Conservation (phyloP, 2,888 invertebrate genomes). For the Drosophila suboccidentalis region DNA sequence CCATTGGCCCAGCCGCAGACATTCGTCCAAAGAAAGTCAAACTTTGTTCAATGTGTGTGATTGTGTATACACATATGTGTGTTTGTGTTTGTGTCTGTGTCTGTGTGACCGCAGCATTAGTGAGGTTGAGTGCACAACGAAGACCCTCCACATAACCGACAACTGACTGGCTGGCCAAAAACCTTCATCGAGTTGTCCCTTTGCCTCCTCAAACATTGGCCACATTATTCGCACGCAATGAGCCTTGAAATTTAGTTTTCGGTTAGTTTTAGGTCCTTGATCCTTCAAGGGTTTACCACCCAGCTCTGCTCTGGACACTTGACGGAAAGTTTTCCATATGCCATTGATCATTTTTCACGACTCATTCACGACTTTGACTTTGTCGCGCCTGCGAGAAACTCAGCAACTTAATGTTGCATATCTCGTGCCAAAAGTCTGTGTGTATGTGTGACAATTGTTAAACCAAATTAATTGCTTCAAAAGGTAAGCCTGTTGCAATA, state of each 20-base stretch:
- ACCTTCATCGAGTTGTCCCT: constrained; percentile 28
- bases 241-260: constrained; percentile 81
- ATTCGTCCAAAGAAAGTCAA: constrained; percentile 74
- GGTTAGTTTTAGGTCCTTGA: constrained; percentile 71
- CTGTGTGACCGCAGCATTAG: constrained; percentile 73
- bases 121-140: constrained; percentile 75
- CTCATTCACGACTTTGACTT: constrained; percentile 10
- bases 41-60: constrained; percentile 54
- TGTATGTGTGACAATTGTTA: constrained; percentile 43
- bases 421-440: neutral
- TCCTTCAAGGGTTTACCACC: constrained; percentile 54
- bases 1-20: constrained; percentile 48
- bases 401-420: constrained; percentile 18
- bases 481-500: constrained; percentile 52
- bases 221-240: constrained; percentile 81
- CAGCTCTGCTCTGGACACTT: constrained; percentile 57
- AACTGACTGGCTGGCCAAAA: constrained; percentile 20
- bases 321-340: constrained; percentile 66
- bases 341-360: constrained; percentile 57
- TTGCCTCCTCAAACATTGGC: constrained; percentile 55
- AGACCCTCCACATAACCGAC: constrained; percentile 24
- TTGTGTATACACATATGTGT: constrained; percentile 13
- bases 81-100: constrained; percentile 27
- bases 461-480: constrained; percentile 62
- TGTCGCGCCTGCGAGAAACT: constrained; percentile 15